Percentiles rank a stretch among this genome's conserved stretches.
Evolutionary conservation across 2,113 vertebrate genomes (phyloP).

Genomic region (Pelusios castaneus): DNA sequence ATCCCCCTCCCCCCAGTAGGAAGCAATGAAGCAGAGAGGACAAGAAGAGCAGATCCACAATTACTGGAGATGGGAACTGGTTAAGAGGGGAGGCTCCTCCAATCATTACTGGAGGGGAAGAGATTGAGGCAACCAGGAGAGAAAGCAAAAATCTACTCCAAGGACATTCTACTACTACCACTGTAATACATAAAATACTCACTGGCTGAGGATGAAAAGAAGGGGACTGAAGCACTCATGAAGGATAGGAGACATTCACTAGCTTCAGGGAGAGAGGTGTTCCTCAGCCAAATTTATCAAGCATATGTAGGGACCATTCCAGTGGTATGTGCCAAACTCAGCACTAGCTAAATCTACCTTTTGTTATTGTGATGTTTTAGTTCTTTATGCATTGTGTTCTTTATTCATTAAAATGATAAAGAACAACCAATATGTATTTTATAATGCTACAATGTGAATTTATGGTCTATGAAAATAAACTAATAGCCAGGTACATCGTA

Average conservation of each 20-base stretch:
- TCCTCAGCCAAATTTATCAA: slow-evolving; percentile 49
- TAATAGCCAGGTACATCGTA: neutral
- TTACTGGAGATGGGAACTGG: neutral
- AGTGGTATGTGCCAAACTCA: slow-evolving; percentile 15
- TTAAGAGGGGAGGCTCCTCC: slow-evolving; percentile 14
- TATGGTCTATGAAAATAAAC: neutral
- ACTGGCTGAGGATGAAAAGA: slow-evolving; percentile 42
- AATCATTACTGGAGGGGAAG: neutral
- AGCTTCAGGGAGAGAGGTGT: neutral
- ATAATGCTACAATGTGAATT: neutral
- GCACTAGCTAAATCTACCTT: slow-evolving; percentile 31
- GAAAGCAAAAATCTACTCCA: neutral
- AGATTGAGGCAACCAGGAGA: neutral
- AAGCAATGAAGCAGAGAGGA: slow-evolving; percentile 41
- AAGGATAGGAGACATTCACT: slow-evolving; percentile 54
- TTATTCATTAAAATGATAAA: neutral
- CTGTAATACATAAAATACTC: slow-evolving; percentile 9
- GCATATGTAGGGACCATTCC: neutral
- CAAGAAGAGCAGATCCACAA: neutral
- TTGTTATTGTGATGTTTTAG: slow-evolving; percentile 8
- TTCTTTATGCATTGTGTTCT: neutral
- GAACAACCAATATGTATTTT: neutral
- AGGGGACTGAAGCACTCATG: slow-evolving; percentile 45
- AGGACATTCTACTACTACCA: neutral
- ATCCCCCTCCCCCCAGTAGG: neutral